phyloP scores from a whole-genome alignment of 2,113 vertebrate species.

The Rissa tridactyla region DNA sequence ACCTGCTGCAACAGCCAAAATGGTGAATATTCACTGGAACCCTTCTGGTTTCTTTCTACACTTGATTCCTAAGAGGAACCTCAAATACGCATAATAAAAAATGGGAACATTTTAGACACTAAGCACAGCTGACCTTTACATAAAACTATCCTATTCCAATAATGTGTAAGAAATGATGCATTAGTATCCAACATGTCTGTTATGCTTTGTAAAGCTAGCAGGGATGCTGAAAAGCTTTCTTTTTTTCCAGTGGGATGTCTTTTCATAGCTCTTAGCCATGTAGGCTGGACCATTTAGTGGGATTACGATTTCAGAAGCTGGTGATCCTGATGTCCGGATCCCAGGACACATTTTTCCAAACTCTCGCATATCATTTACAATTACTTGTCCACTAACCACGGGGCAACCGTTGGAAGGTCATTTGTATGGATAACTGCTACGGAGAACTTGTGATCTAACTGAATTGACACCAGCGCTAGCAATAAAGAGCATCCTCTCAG shows the following conservation, averaged over 20 bases:
- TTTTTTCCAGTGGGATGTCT: not conserved
- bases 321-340: not conserved
- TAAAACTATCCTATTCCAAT: not conserved
- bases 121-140: not conserved
- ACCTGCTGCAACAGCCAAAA: not conserved
- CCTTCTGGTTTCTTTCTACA: not conserved
- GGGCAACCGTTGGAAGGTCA: not conserved
- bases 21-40: not conserved
- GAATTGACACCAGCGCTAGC: not conserved
- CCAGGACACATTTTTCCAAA: not conserved
- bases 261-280: not conserved
- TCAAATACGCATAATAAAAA: not conserved
- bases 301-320: not conserved
- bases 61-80: not conserved
- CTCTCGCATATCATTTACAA: not conserved
- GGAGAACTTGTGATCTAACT: not conserved
- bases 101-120: not conserved
- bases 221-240: not conserved
- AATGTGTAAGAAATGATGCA: not conserved
- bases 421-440: not conserved
- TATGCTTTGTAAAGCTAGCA: not conserved
- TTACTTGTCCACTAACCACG: fast-evolving
- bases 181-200: not conserved
- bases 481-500: not conserved
- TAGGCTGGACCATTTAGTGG: not conserved